Base-by-base conservation (phyloP, 2,888 invertebrate species). In the Ommatoiulus sabulosus region DNA sequence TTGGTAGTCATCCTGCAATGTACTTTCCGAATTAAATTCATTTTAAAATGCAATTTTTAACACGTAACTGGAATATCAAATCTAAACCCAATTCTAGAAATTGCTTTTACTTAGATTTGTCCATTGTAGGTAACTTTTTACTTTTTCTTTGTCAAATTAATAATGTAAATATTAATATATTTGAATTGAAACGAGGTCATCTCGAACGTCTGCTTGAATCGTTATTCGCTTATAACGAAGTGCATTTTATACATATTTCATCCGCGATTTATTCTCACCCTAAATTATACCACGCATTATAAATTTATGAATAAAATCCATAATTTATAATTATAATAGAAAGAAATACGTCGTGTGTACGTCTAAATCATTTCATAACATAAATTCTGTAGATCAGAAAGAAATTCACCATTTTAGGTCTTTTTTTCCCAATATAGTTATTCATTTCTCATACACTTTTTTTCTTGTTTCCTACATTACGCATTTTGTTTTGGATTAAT, bases 151-250 rank as follows among this genome's bases (percentile, higher is more conserved):
- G 48, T 57, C 15, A 12, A 57, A 57, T 57, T 57, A 57, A 57
- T 57, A 57, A 57, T 57, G 57, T 57, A 57, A 57, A 57, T 57
- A 57, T 57, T 57, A 57, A 57, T 57, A 57, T 57, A 57, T 57
- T 57, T 57, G 57, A 57, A 57, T 57, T 17, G 57, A 57, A 57
- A 17, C 0, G 17, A 57, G 5, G 57, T 57, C 57, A 17, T 17
- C 17, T 46, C 46, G 46, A 46, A 12, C 12, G 57, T 57, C 57
- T 3, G 57, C 17, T 57, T 57, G 5, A 17, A 15, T 57, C 57
- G 57, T 57, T 12, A 57, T 57, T 57, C 17, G 57, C 57, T 57
- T 57, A 17, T 57, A 15, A 57, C 57, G 57, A 57, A 57, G 57
- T 57, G 57, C 57, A 57, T 57, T 57, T 57, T 57, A 57, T 57